Evolutionary conservation across 2,797 vertebrate genomes (phyloP), one percentile per base, ranked within the genome.

Genomic region (Coendou prehensilis): DNA sequence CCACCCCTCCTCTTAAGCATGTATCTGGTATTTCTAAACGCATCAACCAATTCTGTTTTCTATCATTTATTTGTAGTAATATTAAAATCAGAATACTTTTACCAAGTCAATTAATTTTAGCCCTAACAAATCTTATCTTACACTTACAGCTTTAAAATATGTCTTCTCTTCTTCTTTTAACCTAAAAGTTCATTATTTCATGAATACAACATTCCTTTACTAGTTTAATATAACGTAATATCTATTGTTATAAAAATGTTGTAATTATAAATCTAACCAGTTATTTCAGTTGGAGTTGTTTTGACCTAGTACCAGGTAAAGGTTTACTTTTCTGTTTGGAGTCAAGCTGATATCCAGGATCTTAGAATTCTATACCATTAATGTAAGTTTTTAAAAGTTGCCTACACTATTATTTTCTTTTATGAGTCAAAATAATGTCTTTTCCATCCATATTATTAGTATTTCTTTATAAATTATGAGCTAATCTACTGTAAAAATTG

Each of bases 61-160:
- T 71, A 41, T 87, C 69, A 86, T 52, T 59, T 86, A 63, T 41
- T 85, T 81, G 52, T 47, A 85, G 17, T 37, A 59, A 54, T 20
- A 89, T 33, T 89, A 87, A 87, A 86, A 76, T 45, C 10, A 10
- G 92, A 87, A 5, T 83, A 63, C 86, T 86, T 81, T 63, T 7
- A 61, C 10, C 5, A 84, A 18, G 26, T 18, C 26, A 87, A 47
- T 82, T 69, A 8, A 64, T 41, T 37, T 88, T 81, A 76, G 9
- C 17, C 61, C 4, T 94, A 94, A 67, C 5, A 94, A 52, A 61
- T 56, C 33, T 78, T 88, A 88, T 59, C 28, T 80, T 89, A 85
- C 63, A 75, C 30, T 75, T 64, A 33, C 0, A 52, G 1, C 1
- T 63, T 87, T 87, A 91, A 59, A 83, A 89, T 61, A 1, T 45